Evolutionary conservation across 2,113 vertebrate species (phyloP).

Genomic region (Macroglossus sobrinus): DNA sequence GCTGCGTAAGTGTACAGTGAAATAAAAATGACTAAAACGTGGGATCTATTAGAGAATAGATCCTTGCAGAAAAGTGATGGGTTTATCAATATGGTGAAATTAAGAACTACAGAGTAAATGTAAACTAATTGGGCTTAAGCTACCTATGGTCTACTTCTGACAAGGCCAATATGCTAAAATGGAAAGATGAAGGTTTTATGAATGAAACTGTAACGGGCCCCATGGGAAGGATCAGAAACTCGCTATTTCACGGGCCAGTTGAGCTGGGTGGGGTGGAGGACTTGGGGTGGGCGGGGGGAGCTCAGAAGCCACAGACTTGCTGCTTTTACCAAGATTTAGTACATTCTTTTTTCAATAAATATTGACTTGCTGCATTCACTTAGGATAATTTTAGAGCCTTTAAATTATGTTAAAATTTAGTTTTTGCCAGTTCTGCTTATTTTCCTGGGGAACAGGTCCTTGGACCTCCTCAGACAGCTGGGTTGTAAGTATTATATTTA

Average conservation of each 20-base stretch:
- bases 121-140: not conserved
- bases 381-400: not conserved
- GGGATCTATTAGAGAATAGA: not conserved
- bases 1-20: not conserved
- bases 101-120: not conserved
- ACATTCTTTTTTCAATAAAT: not conserved
- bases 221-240: not conserved
- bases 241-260: not conserved
- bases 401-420: not conserved
- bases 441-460: not conserved
- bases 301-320: not conserved
- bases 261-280: too few relatives aligned
- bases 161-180: not conserved
- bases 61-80: not conserved
- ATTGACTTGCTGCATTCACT: not conserved
- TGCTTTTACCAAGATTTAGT: not conserved
- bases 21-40: not conserved
- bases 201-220: not conserved
- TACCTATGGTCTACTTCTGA: not conserved
- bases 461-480: not conserved
- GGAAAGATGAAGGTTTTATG: not conserved
- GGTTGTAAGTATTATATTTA: too few relatives aligned
- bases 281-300: accelerated
- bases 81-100: not conserved
- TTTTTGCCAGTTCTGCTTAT: not conserved